A percentile compares a stretch with the other conserved stretches of the same genome.
Evolutionary conservation across 2,888 invertebrate species (phyloP).

Genomic region (Lithophane semibrunnea): DNA sequence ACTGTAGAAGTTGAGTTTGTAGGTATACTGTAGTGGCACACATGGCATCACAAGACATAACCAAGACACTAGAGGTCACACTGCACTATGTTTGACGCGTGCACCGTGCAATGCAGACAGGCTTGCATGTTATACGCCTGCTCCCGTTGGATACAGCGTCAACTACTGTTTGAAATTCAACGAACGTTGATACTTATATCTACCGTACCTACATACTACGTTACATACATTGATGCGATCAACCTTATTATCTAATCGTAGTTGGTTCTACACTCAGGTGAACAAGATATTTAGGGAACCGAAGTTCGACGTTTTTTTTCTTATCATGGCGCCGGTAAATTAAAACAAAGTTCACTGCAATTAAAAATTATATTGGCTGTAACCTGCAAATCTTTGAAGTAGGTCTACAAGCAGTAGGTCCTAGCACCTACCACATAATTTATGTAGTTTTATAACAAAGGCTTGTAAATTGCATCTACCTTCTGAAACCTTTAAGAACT

Average conservation of each 20-base stretch:
- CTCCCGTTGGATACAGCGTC: slow-evolving; percentile 14
- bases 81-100: not conserved
- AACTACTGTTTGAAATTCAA: slow-evolving; percentile 39
- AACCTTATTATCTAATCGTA: slow-evolving; percentile 22
- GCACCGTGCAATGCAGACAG: not conserved
- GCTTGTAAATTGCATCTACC: not conserved
- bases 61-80: slow-evolving; percentile 3
- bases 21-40: not conserved
- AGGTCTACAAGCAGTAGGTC: not conserved
- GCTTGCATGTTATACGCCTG: slow-evolving; percentile 28
- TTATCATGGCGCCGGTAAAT: not conserved
- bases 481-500: no score
- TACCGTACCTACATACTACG: not conserved
- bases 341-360: not conserved
- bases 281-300: not conserved
- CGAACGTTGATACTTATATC: slow-evolving; percentile 11
- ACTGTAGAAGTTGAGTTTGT: not conserved
- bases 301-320: not conserved
- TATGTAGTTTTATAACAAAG: not conserved
- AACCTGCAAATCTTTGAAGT: no score
- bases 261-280: not conserved
- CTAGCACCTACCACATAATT: not conserved
- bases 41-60: not conserved
- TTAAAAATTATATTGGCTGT: not conserved
- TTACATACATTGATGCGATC: slow-evolving; percentile 6